Conservation (phyloP, 2,113 vertebrate genomes). For the Petrocephalus microphthalmus region DNA sequence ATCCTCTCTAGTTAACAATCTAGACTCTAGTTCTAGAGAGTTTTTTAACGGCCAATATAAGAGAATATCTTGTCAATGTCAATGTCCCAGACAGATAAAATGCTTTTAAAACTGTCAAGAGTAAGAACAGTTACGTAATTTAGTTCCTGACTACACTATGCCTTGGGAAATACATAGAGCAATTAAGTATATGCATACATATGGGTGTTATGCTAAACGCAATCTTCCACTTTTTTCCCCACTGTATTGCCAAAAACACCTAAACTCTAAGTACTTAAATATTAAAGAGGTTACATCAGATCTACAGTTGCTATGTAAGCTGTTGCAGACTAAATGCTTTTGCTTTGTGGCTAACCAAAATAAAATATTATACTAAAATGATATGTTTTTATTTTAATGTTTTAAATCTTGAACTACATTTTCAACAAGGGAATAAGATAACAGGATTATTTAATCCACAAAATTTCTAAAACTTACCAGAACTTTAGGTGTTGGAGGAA, state of each 20-base stretch:
- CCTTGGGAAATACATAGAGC: neutral
- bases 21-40: too few relatives aligned
- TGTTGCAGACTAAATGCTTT: neutral
- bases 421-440: neutral
- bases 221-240: neutral
- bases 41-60: too few relatives aligned
- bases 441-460: neutral
- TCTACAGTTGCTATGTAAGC: neutral
- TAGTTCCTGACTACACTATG: neutral
- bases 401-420: neutral
- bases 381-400: neutral
- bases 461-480: constrained; percentile 72
- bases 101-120: too few relatives aligned
- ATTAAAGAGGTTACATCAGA: neutral
- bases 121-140: too few relatives aligned
- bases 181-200: neutral
- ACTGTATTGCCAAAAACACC: neutral
- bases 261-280: neutral
- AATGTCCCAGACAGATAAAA: too few relatives aligned
- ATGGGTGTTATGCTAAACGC: neutral
- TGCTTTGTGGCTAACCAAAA: neutral
- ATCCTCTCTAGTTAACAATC: too few relatives aligned
- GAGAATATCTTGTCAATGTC: too few relatives aligned
- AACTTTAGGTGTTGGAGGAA: constrained; percentile 95
- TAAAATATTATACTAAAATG: neutral